phyloP scores from a whole-genome alignment of 2,888 invertebrate genomes.

The Ctena decussata region DNA sequence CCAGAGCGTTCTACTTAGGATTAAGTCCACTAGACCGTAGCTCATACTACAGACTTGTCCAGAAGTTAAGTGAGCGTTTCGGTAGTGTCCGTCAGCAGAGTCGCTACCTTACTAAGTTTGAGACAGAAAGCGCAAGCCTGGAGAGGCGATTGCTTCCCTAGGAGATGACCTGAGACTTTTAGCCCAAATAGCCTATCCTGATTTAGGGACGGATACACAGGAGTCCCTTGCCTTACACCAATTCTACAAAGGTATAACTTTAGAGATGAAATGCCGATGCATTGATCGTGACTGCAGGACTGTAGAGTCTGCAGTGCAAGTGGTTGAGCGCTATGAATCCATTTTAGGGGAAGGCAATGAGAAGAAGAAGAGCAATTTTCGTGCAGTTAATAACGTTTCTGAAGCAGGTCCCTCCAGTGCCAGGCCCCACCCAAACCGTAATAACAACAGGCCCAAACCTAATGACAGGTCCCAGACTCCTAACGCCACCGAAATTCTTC shows the following conservation, averaged over 20 bases:
- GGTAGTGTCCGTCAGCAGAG: no score
- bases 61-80: no score
- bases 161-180: conserved; percentile 10
- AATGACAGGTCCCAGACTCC: background rate
- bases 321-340: conserved; percentile 43
- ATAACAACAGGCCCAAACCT: background rate
- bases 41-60: no score
- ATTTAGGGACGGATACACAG: conserved; percentile 15
- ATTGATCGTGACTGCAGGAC: conserved; percentile 32
- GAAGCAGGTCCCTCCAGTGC: background rate
- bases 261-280: conserved; percentile 52
- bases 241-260: conserved; percentile 46
- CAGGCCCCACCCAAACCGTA: background rate
- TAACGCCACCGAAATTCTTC: no score
- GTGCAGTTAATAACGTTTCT: background rate
- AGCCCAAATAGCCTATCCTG: background rate
- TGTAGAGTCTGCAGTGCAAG: conserved; percentile 26
- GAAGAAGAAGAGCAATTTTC: background rate
- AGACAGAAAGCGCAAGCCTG: no score
- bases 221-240: conserved; percentile 52
- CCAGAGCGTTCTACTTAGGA: conserved; percentile 28
- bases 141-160: conserved; percentile 3
- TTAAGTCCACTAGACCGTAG: background rate
- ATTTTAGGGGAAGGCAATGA: conserved; percentile 35
- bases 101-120: no score